Evolutionary conservation across 2,888 invertebrate genomes (phyloP), one percentile per base, ranked within the genome.

Genomic region (Scaptomyza polygonia): DNA sequence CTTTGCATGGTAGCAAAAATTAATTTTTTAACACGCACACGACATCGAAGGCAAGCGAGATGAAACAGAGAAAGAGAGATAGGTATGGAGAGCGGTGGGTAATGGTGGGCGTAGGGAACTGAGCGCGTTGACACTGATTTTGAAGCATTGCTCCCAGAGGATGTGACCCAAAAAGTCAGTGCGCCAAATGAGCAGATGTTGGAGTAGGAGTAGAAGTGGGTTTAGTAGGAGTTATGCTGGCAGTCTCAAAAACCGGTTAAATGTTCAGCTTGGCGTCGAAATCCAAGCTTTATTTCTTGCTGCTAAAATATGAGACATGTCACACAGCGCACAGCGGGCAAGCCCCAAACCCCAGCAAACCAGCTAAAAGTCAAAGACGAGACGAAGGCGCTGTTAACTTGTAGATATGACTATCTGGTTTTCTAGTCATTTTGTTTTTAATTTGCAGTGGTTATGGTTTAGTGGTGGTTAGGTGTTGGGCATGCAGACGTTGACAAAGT

Each of bases 111-210:
- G 34, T 25, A 44, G 25, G 45, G 40, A 51, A 53, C 66, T 71
- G 65, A 88, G 89, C 75, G 80, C 88, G 88, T 79, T 89, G 90
- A 90, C 90, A 89, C 89, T 89, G 90, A 89, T 89, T 89, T 89
- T 88, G 88, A 89, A 86, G 88, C 89, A 89, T 86, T 78, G 79
- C 83, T 89, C 89, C 90, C 89, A 68, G 40, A 89, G 89, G 89
- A 90, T 78, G 84, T 89, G 90, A 89, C 90, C 89, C 88, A 88
- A 89, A 88, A 88, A 84, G 72, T 78, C 78, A 75, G 79, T 83
- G 72, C 89, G 89, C 85, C 82, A 83, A 83, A 84, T 83, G 82
- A 84, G 82, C 85, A 84, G 86, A 80, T 71, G 81, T 21, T 4
- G 21, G 21, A 4, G 88, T 80, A 48, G 86, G 67, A 53, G 36